A percentile compares a stretch with the other conserved stretches of the same genome.
Evolutionary conservation across 2,888 invertebrate genomes (phyloP).

Genomic region (Acronicta aceris): DNA sequence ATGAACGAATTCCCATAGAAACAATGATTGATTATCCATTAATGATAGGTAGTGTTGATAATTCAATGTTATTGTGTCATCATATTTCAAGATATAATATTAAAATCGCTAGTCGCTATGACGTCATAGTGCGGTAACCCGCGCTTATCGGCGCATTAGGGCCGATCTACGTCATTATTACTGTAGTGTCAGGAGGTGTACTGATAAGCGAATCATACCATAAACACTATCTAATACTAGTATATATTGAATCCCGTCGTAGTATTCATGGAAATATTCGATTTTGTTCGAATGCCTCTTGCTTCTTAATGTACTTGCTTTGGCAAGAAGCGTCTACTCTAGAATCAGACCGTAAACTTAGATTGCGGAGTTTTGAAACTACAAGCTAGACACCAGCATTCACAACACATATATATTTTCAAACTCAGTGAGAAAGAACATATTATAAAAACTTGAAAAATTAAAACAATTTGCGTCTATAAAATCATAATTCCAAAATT

Average conservation of each 20-base stretch:
- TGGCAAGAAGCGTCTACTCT: not conserved
- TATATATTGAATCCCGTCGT: slow-evolving; percentile 14
- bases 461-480: too few relatives aligned
- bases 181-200: slow-evolving; percentile 50
- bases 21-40: slow-evolving; percentile 49
- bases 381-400: too few relatives aligned
- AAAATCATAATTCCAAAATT: slow-evolving; percentile 15
- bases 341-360: too few relatives aligned
- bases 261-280: slow-evolving; percentile 12
- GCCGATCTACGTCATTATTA: slow-evolving; percentile 59
- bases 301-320: not conserved
- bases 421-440: too few relatives aligned
- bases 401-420: too few relatives aligned
- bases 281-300: not conserved
- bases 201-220: slow-evolving; percentile 48
- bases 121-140: slow-evolving; percentile 63
- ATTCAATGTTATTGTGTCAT: slow-evolving; percentile 48
- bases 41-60: slow-evolving; percentile 42
- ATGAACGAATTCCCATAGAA: slow-evolving; percentile 39
- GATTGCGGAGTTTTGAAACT: too few relatives aligned
- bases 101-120: slow-evolving; percentile 6
- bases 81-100: slow-evolving; percentile 41
- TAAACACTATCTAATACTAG: slow-evolving; percentile 41
- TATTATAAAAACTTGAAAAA: too few relatives aligned
- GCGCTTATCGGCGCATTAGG: slow-evolving; percentile 57